Evolutionary conservation across 2,888 invertebrate species (phyloP), one percentile per base, ranked within the genome.

Genomic region (Cosmopolites sordidus): DNA sequence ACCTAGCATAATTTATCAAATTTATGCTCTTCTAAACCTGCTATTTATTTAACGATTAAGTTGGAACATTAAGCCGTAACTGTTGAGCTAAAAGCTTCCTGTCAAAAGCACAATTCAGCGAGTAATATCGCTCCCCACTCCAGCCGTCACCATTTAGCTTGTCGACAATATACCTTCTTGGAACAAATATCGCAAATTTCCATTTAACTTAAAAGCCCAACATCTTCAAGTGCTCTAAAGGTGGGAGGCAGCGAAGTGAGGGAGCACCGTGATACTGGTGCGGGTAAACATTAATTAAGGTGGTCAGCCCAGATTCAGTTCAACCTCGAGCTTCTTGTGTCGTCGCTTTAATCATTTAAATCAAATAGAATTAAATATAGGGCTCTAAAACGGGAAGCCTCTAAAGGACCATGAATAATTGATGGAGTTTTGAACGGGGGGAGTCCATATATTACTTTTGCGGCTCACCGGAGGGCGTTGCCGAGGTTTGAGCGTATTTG

Each of bases 291-390:
- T 55, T 55, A 55, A 55, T 55, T 55, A 55, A 51, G 51, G 55
- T 55, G 55, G 55, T 55, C 55, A 55, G 55, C 48, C 41, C 39
- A 51, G 51, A 55, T 51, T 55, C 43, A 43, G 29, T 50, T 48
- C 16, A 43, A 51, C 55, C 48, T 48, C 44, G 51, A 51, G 40
- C 56, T 33, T 52, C 43, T 38, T 30, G 38, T 40, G 45, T 37
- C 29, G 17, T 9, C 22, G 52, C 54, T 57, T 57, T 57, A 57
- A 57, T 57, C 57, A 57, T 54, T 57, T 48, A 57, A 57, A 57
- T 57, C 57, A 57, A 57, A 57, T 57, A 57, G 53, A 57, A 57
- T 57, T 57, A 57, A 57, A 57, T 57, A 57, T 57, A 38, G 57
- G 54, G 57, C 48, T 49, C 53, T 33, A 43, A 51, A 57, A 57